Base-by-base conservation (phyloP, 2,797 vertebrate genomes). In the Sandelia bainsii region DNA sequence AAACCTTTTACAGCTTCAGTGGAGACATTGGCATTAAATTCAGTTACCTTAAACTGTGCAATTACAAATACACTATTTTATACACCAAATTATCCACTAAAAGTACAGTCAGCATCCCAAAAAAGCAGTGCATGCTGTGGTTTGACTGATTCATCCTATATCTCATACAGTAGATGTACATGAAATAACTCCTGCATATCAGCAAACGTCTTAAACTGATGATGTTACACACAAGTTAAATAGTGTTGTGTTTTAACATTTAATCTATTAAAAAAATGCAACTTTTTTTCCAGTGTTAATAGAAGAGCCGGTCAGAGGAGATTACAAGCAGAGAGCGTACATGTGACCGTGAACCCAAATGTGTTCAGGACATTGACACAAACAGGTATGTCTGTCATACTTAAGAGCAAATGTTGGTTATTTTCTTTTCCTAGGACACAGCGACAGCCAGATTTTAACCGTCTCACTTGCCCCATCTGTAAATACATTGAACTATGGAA, bases 361-460 rank as follows among this genome's bases (percentile, higher is more conserved):
- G 34, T 79, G 73, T 70, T 87, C 62, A 84, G 87, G 79, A 81
- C 68, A 1, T 87, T 79, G 85, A 93, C 66, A 78, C 89, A 83
- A 79, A 80, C 89, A 82, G 93, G 93, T 93, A 20, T n/a, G 89
- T 83, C 3, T 11, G 10, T 52, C 50, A 29, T 29, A n/a, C 2
- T 20, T 20, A 23, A n/a, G n/a, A n/a, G n/a, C n/a, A n/a, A n/a
- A n/a, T n/a, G n/a, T n/a, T n/a, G n/a, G n/a, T n/a, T n/a, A n/a
- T n/a, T n/a, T n/a, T n/a, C n/a, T n/a, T n/a, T n/a, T n/a, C n/a
- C n/a, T n/a, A n/a, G n/a, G n/a, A n/a, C n/a, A n/a, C n/a, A n/a
- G n/a, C 40, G 6, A 42, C 40, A 17, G 40, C 14, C 14, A 5
- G 2, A 5, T 45, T 42, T 6, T 42, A 42, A 6, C 8, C 19